Conservation (phyloP, 2,888 invertebrate genomes). For the Girardia tigrina region DNA sequence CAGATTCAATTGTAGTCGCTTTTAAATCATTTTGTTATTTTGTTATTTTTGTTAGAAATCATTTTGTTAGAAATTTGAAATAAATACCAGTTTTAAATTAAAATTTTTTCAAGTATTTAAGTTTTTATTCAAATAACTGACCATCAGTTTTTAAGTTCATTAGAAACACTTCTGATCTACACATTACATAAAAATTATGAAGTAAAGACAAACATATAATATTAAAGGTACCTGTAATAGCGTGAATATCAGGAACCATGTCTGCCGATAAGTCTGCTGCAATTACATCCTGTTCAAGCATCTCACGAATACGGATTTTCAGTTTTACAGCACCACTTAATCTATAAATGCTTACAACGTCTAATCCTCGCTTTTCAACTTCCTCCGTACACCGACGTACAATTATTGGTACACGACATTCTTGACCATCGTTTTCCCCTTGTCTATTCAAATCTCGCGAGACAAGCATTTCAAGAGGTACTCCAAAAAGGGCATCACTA, state of each 20-base stretch:
- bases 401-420: constrained; percentile 63
- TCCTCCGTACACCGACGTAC: constrained; percentile 85
- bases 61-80: too few relatives aligned
- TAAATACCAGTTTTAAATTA: too few relatives aligned
- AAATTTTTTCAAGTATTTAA: too few relatives aligned
- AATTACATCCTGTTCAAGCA: constrained; percentile 61
- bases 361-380: constrained; percentile 78
- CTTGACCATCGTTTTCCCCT: not conserved
- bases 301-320: constrained; percentile 77
- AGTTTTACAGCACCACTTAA: constrained; percentile 91
- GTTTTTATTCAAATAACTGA: too few relatives aligned
- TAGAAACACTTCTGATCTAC: too few relatives aligned
- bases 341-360: constrained; percentile 80
- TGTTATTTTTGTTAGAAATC: too few relatives aligned
- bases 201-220: too few relatives aligned
- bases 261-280: constrained; percentile 78
- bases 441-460: constrained; percentile 31
- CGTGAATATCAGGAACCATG: constrained; percentile 95
- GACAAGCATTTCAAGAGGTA: constrained; percentile 35
- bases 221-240: constrained; percentile 78
- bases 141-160: too few relatives aligned
- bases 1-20: too few relatives aligned
- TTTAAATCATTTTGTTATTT: too few relatives aligned
- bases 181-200: too few relatives aligned
- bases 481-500: constrained; percentile 33